Conservation (phyloP, 2,797 vertebrate species). For the Bovichtus variegatus region DNA sequence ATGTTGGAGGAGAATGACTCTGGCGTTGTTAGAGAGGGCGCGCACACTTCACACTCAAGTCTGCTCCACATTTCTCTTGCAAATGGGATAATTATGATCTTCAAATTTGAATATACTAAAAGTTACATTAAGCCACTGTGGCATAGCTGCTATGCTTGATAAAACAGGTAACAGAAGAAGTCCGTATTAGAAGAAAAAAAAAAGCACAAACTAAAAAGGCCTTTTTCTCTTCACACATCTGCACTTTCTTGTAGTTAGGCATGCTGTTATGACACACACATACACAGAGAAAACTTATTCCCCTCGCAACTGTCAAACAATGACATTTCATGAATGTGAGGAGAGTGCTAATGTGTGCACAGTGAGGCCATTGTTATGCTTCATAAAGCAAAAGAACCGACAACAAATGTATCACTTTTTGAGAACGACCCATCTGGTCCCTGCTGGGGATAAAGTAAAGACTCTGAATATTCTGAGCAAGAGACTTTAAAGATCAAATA, state of each 20-base stretch:
- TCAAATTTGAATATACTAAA: background rate
- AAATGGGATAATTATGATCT: background rate
- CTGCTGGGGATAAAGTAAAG: constrained; percentile 21
- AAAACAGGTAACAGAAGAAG: constrained; percentile 16
- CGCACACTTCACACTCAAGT: background rate
- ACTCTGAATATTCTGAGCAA: background rate
- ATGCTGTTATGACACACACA: constrained; percentile 13
- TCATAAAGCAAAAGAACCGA: constrained; percentile 58
- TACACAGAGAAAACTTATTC: constrained; percentile 15
- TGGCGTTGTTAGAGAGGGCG: background rate
- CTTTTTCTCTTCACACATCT: background rate
- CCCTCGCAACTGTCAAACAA: constrained; percentile 20
- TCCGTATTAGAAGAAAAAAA: background rate
- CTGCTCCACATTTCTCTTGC: background rate
- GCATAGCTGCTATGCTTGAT: constrained; percentile 1
- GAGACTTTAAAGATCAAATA: constrained; percentile 16
- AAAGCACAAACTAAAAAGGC: background rate
- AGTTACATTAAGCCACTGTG: background rate
- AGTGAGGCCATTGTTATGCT: constrained; percentile 45
- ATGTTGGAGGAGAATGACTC: constrained; percentile 12
- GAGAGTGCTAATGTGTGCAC: constrained; percentile 58
- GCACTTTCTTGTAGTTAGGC: background rate
- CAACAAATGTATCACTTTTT: constrained; percentile 50
- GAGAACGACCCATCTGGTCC: constrained; percentile 61
- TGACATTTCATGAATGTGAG: constrained; percentile 43